Evolutionary conservation across 2,888 invertebrate genomes (phyloP).

Genomic region (Auanema sp.): DNA sequence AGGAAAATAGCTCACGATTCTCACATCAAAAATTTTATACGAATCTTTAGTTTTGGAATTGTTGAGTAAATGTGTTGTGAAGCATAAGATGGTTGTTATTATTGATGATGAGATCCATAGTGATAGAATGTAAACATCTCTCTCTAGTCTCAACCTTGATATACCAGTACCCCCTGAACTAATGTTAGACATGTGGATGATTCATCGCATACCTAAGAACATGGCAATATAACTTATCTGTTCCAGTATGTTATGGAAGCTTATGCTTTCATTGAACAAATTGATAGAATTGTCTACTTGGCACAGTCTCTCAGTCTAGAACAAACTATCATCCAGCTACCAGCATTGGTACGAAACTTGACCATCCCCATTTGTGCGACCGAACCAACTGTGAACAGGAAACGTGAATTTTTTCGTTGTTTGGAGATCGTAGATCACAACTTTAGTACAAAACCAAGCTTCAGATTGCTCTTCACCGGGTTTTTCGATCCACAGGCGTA

Average conservation of each 20-base stretch:
- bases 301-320: background rate
- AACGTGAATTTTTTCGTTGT: slow-evolving; percentile 39
- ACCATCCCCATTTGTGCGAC: slow-evolving; percentile 48
- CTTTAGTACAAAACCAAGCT: slow-evolving; percentile 45
- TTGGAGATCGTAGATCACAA: slow-evolving; percentile 40
- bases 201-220: background rate
- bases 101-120: too few species aligned
- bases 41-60: too few species aligned
- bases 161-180: too few species aligned
- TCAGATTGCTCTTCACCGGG: slow-evolving; percentile 41
- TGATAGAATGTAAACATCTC: too few species aligned
- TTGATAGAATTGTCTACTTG: background rate
- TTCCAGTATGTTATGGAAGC: background rate
- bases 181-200: too few species aligned
- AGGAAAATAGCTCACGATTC: too few species aligned
- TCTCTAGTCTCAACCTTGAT: too few species aligned
- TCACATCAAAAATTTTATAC: too few species aligned
- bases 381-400: slow-evolving; percentile 48
- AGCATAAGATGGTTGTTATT: too few species aligned
- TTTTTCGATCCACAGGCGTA: slow-evolving; percentile 45
- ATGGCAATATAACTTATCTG: background rate
- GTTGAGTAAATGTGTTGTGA: too few species aligned
- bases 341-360: too few species aligned
- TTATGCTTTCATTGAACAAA: background rate
- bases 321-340: too few species aligned